These are phyloP conservation scores for Goniozus legneri DNA, from an alignment of 1,140 invertebrate genomes.

Conservation along the genomic window DNA sequence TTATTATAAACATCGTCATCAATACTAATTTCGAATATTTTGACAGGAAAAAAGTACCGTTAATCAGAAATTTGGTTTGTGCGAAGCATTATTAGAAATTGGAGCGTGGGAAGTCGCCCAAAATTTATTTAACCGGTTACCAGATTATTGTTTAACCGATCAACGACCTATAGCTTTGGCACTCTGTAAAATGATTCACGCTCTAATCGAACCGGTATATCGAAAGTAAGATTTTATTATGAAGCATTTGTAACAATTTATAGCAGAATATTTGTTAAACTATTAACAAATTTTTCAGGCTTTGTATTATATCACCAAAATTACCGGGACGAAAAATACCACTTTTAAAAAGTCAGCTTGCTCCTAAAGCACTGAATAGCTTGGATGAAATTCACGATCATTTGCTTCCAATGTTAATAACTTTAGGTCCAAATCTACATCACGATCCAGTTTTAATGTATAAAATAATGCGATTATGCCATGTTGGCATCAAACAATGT, in stretches of 20 bases:
- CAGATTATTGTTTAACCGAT: conserved; percentile 76
- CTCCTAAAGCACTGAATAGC: conserved; percentile 59
- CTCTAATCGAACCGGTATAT: conserved; percentile 86
- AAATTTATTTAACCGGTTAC: conserved; percentile 74
- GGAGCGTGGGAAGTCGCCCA: conserved; percentile 88
- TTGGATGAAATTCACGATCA: conserved; percentile 73
- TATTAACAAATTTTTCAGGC: conserved; percentile 48
- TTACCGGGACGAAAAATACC: conserved; percentile 61
- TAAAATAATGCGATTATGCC: conserved; percentile 71
- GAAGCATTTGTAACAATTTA: conserved; percentile 3
- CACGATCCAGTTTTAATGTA: conserved; percentile 86
- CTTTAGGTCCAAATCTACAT: conserved; percentile 84
- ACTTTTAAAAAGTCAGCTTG: conserved; percentile 58
- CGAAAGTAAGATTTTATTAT: conserved; percentile 59
- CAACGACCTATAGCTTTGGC: conserved; percentile 76
- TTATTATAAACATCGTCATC: conserved; percentile 31
- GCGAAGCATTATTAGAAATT: conserved; percentile 82
- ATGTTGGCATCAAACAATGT: conserved; percentile 52
- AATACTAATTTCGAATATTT: background rate
- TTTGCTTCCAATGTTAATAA: conserved; percentile 82
- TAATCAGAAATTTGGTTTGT: conserved; percentile 93
- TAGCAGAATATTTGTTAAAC: background rate
- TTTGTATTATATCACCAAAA: conserved; percentile 69
- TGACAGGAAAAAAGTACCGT: conserved; percentile 61
- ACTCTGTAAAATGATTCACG: conserved; percentile 78